A percentile compares a stretch with the other conserved stretches of the same genome.
phyloP scores from a whole-genome alignment of 1,140 invertebrate species.

The Pogonognathellus flavescens region DNA sequence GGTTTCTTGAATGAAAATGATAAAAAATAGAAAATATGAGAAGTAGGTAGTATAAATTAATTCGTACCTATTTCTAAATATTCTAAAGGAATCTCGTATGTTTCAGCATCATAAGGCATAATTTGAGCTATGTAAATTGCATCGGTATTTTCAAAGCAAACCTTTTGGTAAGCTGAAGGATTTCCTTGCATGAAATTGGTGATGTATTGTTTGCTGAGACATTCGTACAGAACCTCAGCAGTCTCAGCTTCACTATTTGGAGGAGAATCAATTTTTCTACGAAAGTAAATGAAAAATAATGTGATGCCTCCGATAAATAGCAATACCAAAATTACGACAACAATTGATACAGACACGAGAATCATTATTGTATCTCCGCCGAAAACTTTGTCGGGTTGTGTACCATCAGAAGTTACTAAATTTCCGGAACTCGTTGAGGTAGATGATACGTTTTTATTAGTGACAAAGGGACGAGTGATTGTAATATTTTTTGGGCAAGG shows the following conservation, averaged over 20 bases:
- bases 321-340: neutral
- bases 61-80: neutral
- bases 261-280: neutral
- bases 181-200: slow-evolving; percentile 3
- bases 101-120: neutral
- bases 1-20: neutral
- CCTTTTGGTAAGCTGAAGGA: neutral
- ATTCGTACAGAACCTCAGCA: neutral
- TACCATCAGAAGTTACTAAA: too few relatives aligned
- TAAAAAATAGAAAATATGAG: neutral
- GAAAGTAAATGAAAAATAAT: neutral
- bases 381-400: neutral
- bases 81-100: slow-evolving; percentile 13
- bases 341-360: neutral
- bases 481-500: neutral
- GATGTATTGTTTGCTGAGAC: neutral
- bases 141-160: neutral
- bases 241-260: too few relatives aligned
- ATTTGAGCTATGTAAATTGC: neutral
- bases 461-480: neutral
- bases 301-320: neutral
- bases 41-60: too few relatives aligned
- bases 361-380: neutral
- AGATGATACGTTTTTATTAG: neutral
- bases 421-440: too few relatives aligned